Evolutionary conservation across 1,140 invertebrate species (phyloP).

Genomic region (Amphibalanus amphitrite): DNA sequence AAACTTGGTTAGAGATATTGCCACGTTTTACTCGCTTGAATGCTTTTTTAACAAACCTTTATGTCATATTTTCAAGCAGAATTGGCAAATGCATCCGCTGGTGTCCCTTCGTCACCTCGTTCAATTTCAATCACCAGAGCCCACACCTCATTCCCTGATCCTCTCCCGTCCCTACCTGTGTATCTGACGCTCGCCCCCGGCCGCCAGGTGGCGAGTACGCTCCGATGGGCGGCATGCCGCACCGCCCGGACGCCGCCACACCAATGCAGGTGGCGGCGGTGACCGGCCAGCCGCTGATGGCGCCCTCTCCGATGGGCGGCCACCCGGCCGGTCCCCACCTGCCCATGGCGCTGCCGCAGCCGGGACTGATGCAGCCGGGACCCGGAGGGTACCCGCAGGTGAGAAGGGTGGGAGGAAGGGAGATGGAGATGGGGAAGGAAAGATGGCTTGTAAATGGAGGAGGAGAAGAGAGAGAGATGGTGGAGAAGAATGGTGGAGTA

Average conservation of each 20-base stretch:
- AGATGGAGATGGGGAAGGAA: background rate
- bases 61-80: too few relatives aligned
- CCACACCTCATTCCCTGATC: too few relatives aligned
- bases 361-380: slow-evolving; percentile 11
- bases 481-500: too few relatives aligned
- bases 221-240: slow-evolving; percentile 25
- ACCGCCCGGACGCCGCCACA: slow-evolving; percentile 39
- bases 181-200: too few relatives aligned
- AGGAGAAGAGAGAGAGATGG: too few relatives aligned
- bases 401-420: background rate
- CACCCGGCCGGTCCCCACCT: slow-evolving; percentile 7
- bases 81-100: too few relatives aligned
- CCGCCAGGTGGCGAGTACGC: background rate
- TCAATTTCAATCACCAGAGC: too few relatives aligned
- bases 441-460: background rate
- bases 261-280: slow-evolving; percentile 54
- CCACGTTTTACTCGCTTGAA: too few relatives aligned
- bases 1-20: too few relatives aligned
- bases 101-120: too few relatives aligned
- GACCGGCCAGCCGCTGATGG: slow-evolving; percentile 63
- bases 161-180: too few relatives aligned
- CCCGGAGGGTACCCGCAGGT: background rate
- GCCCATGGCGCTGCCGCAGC: slow-evolving; percentile 14
- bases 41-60: too few relatives aligned
- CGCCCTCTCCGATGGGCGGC: slow-evolving; percentile 38